These are phyloP conservation scores for Aphodius granarius DNA, from an alignment of 2,888 invertebrate species.

Conservation along the genomic window DNA sequence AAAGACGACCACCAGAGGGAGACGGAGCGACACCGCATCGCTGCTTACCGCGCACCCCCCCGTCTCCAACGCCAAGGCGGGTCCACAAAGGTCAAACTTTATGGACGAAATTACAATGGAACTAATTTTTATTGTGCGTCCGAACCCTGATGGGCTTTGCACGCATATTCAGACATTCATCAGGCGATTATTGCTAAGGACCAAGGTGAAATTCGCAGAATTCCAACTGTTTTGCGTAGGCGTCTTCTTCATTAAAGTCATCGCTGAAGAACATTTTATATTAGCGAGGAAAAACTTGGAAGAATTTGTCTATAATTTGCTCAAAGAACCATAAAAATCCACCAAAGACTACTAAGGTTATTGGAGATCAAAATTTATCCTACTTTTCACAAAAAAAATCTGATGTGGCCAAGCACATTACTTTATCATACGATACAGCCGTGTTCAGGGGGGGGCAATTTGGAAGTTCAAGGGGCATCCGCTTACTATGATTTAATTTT, in stretches of 20 bases:
- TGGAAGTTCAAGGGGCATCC: too few relatives aligned
- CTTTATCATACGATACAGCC: too few relatives aligned
- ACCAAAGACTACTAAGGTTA: too few relatives aligned
- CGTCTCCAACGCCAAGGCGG: slow-evolving; percentile 41
- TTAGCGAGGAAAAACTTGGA: too few relatives aligned
- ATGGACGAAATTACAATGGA: slow-evolving; percentile 50
- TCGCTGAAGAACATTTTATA: neutral
- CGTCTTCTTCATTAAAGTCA: neutral
- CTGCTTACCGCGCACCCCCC: neutral
- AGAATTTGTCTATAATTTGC: too few relatives aligned
- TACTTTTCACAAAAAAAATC: too few relatives aligned
- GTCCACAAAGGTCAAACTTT: slow-evolving; percentile 52
- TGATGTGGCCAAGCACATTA: too few relatives aligned
- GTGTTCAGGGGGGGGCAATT: too few relatives aligned
- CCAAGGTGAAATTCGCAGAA: slow-evolving; percentile 8
- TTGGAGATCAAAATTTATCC: too few relatives aligned
- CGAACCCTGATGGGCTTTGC: neutral
- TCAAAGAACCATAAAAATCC: too few relatives aligned
- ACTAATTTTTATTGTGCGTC: slow-evolving; percentile 35
- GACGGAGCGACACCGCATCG: neutral
- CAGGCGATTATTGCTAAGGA: slow-evolving; percentile 34
- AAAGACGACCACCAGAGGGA: slow-evolving; percentile 10
- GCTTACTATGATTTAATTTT: too few relatives aligned
- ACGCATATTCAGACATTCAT: slow-evolving; percentile 15
- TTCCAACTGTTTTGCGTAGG: neutral